Conservation (phyloP, 2,797 vertebrate species). For the Scolopax bukidnonensis region DNA sequence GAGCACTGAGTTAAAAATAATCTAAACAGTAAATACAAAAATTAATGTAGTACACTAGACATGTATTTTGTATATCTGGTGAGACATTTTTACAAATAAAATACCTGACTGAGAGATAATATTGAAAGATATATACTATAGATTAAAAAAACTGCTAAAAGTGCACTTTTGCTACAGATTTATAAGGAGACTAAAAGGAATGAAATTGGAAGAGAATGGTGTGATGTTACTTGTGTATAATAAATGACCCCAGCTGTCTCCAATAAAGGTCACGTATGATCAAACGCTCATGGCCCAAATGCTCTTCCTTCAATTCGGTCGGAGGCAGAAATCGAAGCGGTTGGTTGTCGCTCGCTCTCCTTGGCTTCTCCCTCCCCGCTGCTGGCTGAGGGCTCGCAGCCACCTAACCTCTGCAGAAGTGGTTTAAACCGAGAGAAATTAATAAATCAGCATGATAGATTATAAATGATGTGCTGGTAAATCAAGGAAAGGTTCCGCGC, state of each 20-base stretch:
- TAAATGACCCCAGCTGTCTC: constrained; percentile 62
- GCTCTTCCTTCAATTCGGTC: background rate
- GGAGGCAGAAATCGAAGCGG: background rate
- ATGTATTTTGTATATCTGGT: constrained; percentile 77
- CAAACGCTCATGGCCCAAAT: background rate
- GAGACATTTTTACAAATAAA: constrained; percentile 73
- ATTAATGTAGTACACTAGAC: constrained; percentile 52
- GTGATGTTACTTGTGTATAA: constrained; percentile 65
- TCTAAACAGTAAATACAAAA: constrained; percentile 24
- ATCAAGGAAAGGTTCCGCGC: background rate
- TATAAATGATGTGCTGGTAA: rapidly evolving
- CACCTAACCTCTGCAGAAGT: background rate
- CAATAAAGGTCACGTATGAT: constrained; percentile 71
- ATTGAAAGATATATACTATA: constrained; percentile 73
- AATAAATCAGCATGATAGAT: rapidly evolving
- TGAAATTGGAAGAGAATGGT: constrained; percentile 52
- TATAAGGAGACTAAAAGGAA: constrained; percentile 68
- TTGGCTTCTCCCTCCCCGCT: background rate
- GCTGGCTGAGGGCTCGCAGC: background rate
- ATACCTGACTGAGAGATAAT: constrained; percentile 69
- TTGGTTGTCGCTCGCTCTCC: background rate
- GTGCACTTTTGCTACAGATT: constrained; percentile 78
- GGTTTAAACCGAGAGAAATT: background rate
- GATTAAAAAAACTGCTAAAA: constrained; percentile 69
- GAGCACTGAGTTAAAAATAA: constrained; percentile 43